Conservation (phyloP, 2,888 invertebrate species). For the Luperina nickerlii region DNA sequence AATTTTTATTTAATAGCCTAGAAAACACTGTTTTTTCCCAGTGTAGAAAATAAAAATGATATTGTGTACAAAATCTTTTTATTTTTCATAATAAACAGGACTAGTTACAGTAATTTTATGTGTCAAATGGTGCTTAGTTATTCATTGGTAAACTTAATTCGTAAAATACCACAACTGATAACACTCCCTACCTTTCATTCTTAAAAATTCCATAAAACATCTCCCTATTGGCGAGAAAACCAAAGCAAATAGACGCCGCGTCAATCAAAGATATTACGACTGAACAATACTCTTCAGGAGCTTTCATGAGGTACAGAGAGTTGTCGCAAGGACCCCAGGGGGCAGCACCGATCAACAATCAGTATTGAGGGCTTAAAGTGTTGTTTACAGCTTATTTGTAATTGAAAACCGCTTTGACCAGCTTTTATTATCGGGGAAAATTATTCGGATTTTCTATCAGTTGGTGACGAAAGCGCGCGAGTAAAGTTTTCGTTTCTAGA, state of each 20-base stretch:
- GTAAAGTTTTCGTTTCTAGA: background rate
- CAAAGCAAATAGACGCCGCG: constrained; percentile 6
- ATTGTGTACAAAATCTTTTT: background rate
- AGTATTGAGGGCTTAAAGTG: constrained; percentile 26
- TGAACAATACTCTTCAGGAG: constrained; percentile 41
- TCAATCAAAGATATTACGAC: constrained; percentile 52
- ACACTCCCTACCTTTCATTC: background rate
- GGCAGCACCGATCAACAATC: constrained; percentile 36
- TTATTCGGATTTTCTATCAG: background rate
- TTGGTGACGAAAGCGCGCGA: background rate
- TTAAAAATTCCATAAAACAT: constrained; percentile 6
- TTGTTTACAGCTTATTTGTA: constrained; percentile 11
- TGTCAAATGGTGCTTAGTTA: background rate
- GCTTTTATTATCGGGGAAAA: background rate
- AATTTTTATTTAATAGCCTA: background rate
- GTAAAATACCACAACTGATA: background rate
- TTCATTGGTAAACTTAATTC: background rate
- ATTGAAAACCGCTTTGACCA: background rate
- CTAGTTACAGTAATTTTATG: background rate
- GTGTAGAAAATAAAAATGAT: background rate
- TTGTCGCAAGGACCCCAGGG: constrained; percentile 33
- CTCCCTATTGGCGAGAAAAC: constrained; percentile 11
- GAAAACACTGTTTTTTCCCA: too few relatives aligned
- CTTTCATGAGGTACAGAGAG: background rate
- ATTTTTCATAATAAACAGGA: background rate